Conservation (phyloP, 2,797 vertebrate species). For the Hydrophis major region DNA sequence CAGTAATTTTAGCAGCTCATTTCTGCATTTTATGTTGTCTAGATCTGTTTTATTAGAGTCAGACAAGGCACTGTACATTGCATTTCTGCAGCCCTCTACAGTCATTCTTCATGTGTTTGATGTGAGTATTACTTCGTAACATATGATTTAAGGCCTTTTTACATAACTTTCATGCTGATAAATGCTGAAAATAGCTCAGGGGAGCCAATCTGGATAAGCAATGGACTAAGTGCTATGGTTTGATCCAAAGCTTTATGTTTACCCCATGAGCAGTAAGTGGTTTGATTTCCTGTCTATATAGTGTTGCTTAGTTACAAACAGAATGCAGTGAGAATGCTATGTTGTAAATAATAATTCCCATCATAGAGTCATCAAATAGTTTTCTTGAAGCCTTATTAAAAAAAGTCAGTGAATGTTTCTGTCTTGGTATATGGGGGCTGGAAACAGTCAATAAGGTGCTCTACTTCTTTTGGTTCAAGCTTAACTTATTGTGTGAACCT, state of each 20-base stretch:
- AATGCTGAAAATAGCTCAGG: constrained; percentile 64
- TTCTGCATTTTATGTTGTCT: constrained; percentile 42
- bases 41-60: constrained; percentile 30
- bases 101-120: constrained; percentile 38
- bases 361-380: constrained; percentile 31
- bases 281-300: constrained; percentile 65
- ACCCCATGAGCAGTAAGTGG: constrained; percentile 61
- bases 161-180: constrained; percentile 60
- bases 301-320: constrained; percentile 56
- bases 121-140: constrained; percentile 54
- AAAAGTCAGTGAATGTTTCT: neutral
- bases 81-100: constrained; percentile 35
- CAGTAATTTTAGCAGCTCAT: constrained; percentile 39
- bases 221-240: constrained; percentile 47
- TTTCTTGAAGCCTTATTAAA: accelerated
- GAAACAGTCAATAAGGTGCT: neutral
- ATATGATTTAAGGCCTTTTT: constrained; percentile 60
- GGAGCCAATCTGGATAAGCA: constrained; percentile 63
- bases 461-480: neutral
- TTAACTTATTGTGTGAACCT: neutral
- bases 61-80: neutral
- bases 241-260: constrained; percentile 68
- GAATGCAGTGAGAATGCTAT: constrained; percentile 48
- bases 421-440: neutral
- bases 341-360: constrained; percentile 23